Percentiles rank a stretch among this genome's conserved stretches.
These are phyloP conservation scores for Leptobrachium ailaonicum DNA, from an alignment of 2,113 vertebrate species.

Conservation along the genomic window DNA sequence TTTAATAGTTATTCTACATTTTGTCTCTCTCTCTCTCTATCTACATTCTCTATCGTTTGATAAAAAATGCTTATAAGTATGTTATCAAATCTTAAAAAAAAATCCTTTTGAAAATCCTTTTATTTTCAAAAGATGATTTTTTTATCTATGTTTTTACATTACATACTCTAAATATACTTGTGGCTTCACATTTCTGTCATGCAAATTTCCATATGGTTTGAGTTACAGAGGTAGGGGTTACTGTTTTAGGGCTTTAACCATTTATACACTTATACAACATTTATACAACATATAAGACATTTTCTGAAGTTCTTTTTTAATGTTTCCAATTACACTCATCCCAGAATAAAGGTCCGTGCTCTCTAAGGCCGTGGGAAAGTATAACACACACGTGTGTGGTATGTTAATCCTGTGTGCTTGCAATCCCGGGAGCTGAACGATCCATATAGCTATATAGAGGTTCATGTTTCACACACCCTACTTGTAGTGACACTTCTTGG, in stretches of 20 bases:
- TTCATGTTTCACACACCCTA: slow-evolving; percentile 4
- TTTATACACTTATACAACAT: slow-evolving; percentile 21
- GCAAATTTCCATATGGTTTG: slow-evolving; percentile 16
- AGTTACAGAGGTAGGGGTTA: slow-evolving; percentile 26
- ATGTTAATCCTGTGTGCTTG: slow-evolving; percentile 29
- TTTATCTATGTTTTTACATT: not conserved
- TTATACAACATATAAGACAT: slow-evolving; percentile 14
- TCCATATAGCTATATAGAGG: not conserved
- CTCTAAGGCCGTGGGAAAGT: slow-evolving; percentile 34
- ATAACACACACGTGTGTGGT: slow-evolving; percentile 32
- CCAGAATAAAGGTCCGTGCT: slow-evolving; percentile 11
- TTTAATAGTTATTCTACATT: too few species aligned
- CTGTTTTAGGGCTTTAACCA: slow-evolving; percentile 27
- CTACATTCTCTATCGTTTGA: too few species aligned
- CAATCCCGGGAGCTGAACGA: not conserved
- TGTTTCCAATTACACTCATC: slow-evolving; percentile 39
- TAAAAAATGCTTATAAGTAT: too few species aligned
- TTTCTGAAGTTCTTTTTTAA: slow-evolving; percentile 26
- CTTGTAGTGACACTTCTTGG: slow-evolving; percentile 1
- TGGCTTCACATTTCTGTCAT: not conserved
- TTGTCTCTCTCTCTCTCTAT: too few species aligned
- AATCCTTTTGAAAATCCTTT: too few species aligned
- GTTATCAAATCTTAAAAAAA: too few species aligned
- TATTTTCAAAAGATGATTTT: too few species aligned
- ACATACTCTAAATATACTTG: not conserved